phyloP scores from a whole-genome alignment of 2,888 invertebrate species.

The Dicranocentrus wangi region DNA sequence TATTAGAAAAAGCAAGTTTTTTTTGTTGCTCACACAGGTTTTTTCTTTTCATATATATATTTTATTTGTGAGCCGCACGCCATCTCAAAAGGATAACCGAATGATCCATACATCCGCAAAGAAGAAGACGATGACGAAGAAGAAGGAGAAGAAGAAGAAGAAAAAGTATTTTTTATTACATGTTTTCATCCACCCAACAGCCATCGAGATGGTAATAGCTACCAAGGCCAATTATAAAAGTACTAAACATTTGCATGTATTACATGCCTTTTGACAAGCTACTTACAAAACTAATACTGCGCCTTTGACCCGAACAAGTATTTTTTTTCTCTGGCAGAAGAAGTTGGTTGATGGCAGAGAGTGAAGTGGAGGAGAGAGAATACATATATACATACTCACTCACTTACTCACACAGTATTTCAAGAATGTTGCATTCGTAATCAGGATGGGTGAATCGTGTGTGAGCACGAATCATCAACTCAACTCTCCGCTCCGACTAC shows the following conservation, averaged over 20 bases:
- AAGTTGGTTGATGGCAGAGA: too few relatives aligned
- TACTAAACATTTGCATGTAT: conserved; percentile 40
- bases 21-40: background rate
- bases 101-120: background rate
- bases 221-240: conserved; percentile 35
- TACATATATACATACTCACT: too few relatives aligned
- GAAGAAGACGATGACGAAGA: background rate
- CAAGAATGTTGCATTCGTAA: too few relatives aligned
- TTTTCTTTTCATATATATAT: too few relatives aligned
- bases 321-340: too few relatives aligned
- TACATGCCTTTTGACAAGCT: conserved; percentile 41
- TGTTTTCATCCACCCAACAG: background rate
- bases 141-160: background rate
- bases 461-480: too few relatives aligned
- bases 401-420: too few relatives aligned
- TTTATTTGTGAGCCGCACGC: too few relatives aligned
- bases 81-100: background rate
- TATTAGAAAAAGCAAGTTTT: background rate
- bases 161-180: too few relatives aligned
- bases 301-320: conserved; percentile 8
- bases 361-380: too few relatives aligned
- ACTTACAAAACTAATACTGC: conserved; percentile 42
- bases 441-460: too few relatives aligned
- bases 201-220: background rate
- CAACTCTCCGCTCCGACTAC: too few relatives aligned